Base-by-base conservation (phyloP, 2,888 invertebrate species). In the Drosophila borealis region DNA sequence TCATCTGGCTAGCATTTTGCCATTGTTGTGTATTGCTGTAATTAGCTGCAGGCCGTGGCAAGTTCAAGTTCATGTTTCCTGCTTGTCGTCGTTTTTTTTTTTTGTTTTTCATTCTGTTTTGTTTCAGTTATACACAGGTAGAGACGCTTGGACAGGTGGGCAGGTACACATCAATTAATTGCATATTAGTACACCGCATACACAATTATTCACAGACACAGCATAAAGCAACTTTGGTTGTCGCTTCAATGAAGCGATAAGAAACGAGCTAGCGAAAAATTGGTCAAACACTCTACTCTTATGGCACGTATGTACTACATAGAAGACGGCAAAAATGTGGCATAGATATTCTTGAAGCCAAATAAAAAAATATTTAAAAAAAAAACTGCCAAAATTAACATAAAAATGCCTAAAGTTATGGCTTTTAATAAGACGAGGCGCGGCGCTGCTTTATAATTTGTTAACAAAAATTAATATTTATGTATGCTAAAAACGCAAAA, bases 101-200 rank as follows among this genome's bases (percentile, higher is more conserved):
- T 14, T 4, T 25, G 39, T 19, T 11, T 45, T 34, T 33, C 4
- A 42, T 33, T 19, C 17, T 21, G 25, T 21, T 17, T 48, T 42
- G 42, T 25, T 11, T 17, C 13, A 41, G n/a, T 5, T 34, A 39
- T 11, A 39, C 11, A 53, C 39, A 33, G 21, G 1, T 25, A 33
- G 29, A 29, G 29, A 29, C 29, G 29, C 29, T 8, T 29, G 29
- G 29, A 41, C 36, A 19, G 39, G 8, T 33, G 45, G 63, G 50
- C 62, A 54, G 70, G 41, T 48, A 73, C 42, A 66, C 70, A 60
- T 65, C 78, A 83, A 83, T 83, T 81, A 83, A 83, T 81, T 83
- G 74, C 75, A 70, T 73, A 81, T 83, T 80, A 80, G 71, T 61
- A 54, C 55, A 39, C 48, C 34, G 17, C 25, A 55, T n/a, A 54